Evolutionary conservation across 2,888 invertebrate genomes (phyloP).

Genomic region (Zhuqinia jingwanae): DNA sequence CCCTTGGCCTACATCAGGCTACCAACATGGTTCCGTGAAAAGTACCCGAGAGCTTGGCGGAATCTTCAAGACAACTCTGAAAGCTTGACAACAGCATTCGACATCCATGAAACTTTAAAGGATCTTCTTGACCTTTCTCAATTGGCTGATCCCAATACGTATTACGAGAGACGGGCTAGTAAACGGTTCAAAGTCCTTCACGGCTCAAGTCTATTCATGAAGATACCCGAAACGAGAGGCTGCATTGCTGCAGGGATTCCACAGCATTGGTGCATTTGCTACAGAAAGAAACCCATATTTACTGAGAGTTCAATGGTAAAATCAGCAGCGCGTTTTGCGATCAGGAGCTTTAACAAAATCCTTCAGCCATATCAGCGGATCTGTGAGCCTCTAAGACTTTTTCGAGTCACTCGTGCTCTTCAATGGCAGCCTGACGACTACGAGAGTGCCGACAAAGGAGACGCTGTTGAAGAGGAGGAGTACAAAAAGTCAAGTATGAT

Average conservation of each 20-base stretch:
- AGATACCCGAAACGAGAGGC: conserved; percentile 87
- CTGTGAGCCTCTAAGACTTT: conserved; percentile 62
- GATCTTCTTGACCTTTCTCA: conserved; percentile 83
- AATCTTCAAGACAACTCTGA: conserved; percentile 83
- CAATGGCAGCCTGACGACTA: conserved; percentile 66
- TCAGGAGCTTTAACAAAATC: conserved; percentile 58
- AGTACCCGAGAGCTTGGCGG: conserved; percentile 82
- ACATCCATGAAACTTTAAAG: conserved; percentile 89
- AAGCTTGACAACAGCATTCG: conserved; percentile 89
- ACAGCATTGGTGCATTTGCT: conserved; percentile 94
- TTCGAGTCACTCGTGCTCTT: conserved; percentile 56
- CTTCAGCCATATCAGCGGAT: conserved; percentile 56
- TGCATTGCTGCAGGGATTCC: conserved; percentile 90
- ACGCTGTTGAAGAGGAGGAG: conserved; percentile 48
- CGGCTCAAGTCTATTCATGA: conserved; percentile 89
- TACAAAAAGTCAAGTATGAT: conserved; percentile 62
- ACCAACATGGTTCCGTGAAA: conserved; percentile 84
- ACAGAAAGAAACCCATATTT: conserved; percentile 84
- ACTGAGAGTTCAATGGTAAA: conserved; percentile 53
- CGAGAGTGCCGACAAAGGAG: conserved; percentile 25
- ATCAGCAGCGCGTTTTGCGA: conserved; percentile 65
- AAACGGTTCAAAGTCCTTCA: conserved; percentile 80
- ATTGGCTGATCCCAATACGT: conserved; percentile 52
- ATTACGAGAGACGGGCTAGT: conserved; percentile 40
- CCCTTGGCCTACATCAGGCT: conserved; percentile 89